Percentiles rank a stretch among this genome's conserved stretches.
Evolutionary conservation across 2,113 vertebrate species (phyloP).

Genomic region (Mesocricetus auratus): DNA sequence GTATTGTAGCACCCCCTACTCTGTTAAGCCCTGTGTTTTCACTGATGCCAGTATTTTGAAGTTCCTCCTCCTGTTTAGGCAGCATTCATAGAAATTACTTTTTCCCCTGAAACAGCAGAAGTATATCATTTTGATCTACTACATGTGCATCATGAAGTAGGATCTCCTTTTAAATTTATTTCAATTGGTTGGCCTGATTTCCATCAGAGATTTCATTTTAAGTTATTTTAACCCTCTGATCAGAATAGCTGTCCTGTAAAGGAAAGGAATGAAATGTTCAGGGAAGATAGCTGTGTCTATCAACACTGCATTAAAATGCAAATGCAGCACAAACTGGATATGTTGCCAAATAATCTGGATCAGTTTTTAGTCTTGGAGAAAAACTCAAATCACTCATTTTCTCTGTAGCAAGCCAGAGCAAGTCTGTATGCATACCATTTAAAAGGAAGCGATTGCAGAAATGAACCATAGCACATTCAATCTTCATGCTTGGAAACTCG

Average conservation of each 20-base stretch:
- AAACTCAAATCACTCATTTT: slow-evolving; percentile 56
- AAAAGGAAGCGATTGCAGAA: slow-evolving; percentile 21
- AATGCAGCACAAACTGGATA: slow-evolving; percentile 58
- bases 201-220: slow-evolving; percentile 66
- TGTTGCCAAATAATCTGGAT: slow-evolving; percentile 72
- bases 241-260: slow-evolving; percentile 63
- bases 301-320: slow-evolving; percentile 75
- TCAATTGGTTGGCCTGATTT: slow-evolving; percentile 67
- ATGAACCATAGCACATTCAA: background rate
- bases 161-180: slow-evolving; percentile 71
- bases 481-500: slow-evolving; percentile 37
- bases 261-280: slow-evolving; percentile 65
- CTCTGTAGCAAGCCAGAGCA: background rate
- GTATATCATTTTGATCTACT: slow-evolving; percentile 61
- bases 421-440: background rate
- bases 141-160: slow-evolving; percentile 52
- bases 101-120: slow-evolving; percentile 57
- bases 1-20: background rate
- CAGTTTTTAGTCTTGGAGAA: slow-evolving; percentile 56
- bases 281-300: slow-evolving; percentile 56
- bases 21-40: slow-evolving; percentile 17
- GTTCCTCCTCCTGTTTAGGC: slow-evolving; percentile 43
- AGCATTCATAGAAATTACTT: slow-evolving; percentile 30
- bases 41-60: slow-evolving; percentile 45
- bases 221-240: slow-evolving; percentile 73